Evolutionary conservation across 2,888 invertebrate genomes (phyloP).

Genomic region (Carpatolechia fugitivella): DNA sequence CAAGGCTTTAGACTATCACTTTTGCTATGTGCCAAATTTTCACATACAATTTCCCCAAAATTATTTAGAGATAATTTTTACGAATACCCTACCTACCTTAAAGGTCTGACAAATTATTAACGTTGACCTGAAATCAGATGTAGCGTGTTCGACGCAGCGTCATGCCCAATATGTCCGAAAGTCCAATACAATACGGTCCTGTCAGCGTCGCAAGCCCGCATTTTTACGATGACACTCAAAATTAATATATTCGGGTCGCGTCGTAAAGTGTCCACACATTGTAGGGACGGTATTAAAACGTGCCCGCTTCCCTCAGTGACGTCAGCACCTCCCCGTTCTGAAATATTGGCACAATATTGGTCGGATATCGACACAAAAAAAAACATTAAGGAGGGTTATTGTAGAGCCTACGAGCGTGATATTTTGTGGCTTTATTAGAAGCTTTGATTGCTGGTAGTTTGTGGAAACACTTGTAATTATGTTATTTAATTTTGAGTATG

Average conservation of each 20-base stretch:
- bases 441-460: no score
- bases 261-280: constrained; percentile 22
- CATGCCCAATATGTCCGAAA: not conserved
- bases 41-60: no score
- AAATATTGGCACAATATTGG: constrained; percentile 50
- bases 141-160: not conserved
- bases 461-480: no score
- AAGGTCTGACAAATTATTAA: not conserved
- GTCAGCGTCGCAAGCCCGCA: constrained; percentile 4
- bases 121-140: not conserved
- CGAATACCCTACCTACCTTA: no score
- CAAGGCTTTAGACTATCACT: no score
- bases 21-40: no score
- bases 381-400: no score
- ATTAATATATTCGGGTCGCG: constrained; percentile 13
- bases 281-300: constrained; percentile 24
- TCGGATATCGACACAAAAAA: not conserved
- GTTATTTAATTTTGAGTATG: no score
- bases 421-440: no score
- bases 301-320: constrained; percentile 26
- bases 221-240: constrained; percentile 14
- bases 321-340: constrained; percentile 36
- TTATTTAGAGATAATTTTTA: no score
- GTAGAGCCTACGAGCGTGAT: not conserved
- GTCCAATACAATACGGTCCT: not conserved